A percentile compares a stretch with the other conserved stretches of the same genome.
phyloP scores from a whole-genome alignment of 2,888 invertebrate genomes.

The Drosophila meridionalis region DNA sequence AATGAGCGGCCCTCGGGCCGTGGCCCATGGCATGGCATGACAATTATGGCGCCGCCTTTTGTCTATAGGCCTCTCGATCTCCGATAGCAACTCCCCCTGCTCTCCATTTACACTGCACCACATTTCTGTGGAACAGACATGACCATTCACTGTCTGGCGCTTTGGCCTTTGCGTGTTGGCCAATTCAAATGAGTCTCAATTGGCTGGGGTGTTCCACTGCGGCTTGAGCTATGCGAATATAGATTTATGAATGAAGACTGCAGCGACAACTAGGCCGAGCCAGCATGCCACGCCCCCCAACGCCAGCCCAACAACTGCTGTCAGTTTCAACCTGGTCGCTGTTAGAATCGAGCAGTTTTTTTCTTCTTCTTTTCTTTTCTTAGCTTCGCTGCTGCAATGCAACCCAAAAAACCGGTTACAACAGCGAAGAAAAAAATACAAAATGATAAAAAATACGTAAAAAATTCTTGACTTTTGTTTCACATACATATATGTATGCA shows the following conservation, averaged over 20 bases:
- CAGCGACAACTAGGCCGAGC: conserved; percentile 51
- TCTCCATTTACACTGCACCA: background rate
- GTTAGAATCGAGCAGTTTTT: conserved; percentile 24
- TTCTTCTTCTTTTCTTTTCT: conserved; percentile 13
- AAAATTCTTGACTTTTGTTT: conserved; percentile 79
- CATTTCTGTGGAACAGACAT: conserved; percentile 46
- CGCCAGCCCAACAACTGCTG: conserved; percentile 23
- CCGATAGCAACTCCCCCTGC: background rate
- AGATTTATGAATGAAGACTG: conserved; percentile 54
- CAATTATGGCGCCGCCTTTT: conserved; percentile 70
- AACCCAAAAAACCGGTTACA: conserved; percentile 70
- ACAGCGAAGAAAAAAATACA: background rate
- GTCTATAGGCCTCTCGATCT: conserved; percentile 26
- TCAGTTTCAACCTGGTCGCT: conserved; percentile 49
- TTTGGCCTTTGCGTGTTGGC: conserved; percentile 70
- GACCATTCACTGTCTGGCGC: conserved; percentile 29
- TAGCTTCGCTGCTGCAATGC: conserved; percentile 40
- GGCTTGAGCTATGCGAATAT: conserved; percentile 11
- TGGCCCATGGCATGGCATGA: conserved; percentile 51
- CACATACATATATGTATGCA: conserved; percentile 53
- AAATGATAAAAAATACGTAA: conserved; percentile 22
- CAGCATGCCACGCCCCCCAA: conserved; percentile 14
- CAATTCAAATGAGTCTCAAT: conserved; percentile 65
- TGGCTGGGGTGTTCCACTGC: conserved; percentile 25
- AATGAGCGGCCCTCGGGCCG: conserved; percentile 54